Evolutionary conservation across 2,797 vertebrate species (phyloP).

Genomic region (Avahi laniger): DNA sequence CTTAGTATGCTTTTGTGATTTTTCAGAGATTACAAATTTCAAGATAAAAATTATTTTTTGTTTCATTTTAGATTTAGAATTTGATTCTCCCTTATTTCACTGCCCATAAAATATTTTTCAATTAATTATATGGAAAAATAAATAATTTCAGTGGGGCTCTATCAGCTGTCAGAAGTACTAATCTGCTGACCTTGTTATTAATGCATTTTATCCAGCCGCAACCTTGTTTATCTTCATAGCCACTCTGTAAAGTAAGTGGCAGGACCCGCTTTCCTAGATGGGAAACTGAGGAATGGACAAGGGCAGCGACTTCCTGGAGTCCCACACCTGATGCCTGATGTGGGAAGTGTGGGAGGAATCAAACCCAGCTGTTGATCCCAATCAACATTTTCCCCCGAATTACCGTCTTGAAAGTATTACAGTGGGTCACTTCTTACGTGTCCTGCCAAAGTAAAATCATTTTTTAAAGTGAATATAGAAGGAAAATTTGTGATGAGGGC

Average conservation of each 20-base stretch:
- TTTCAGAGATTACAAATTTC: background rate
- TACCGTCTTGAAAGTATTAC: background rate
- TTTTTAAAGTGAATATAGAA: background rate
- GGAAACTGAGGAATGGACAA: background rate
- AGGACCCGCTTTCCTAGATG: background rate
- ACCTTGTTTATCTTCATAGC: background rate
- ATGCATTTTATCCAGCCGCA: background rate
- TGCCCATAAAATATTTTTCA: background rate
- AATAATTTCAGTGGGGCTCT: background rate
- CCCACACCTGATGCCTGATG: accelerated
- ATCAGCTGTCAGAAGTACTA: background rate
- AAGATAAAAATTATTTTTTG: background rate
- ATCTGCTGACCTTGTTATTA: background rate
- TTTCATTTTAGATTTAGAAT: conserved; percentile 14
- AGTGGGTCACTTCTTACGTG: background rate
- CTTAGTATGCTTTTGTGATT: background rate
- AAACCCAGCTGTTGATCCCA: background rate
- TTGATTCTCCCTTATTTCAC: background rate
- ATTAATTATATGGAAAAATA: background rate
- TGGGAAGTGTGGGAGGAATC: background rate
- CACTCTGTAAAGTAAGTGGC: background rate
- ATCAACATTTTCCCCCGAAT: background rate
- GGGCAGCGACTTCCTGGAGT: background rate
- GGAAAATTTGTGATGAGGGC: background rate
- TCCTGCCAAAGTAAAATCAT: background rate